Percentiles rank a stretch among this genome's conserved stretches.
Evolutionary conservation across 2,888 invertebrate genomes (phyloP).

Genomic region (Eupithecia exiguata): DNA sequence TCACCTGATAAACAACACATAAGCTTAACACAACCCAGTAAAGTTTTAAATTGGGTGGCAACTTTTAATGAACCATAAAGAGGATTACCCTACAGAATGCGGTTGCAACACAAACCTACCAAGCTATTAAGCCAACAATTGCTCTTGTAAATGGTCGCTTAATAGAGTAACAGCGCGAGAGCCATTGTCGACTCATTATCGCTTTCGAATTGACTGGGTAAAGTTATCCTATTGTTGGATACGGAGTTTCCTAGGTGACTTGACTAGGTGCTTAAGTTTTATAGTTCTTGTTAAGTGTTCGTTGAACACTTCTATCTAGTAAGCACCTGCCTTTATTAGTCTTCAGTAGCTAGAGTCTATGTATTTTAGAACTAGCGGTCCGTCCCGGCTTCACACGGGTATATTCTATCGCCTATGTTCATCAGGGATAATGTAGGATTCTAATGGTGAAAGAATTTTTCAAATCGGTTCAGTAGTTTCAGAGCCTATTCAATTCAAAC

Average conservation of each 20-base stretch:
- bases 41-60: slow-evolving; percentile 5
- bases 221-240: slow-evolving; percentile 21
- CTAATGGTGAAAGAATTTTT: too few relatives aligned
- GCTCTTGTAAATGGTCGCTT: slow-evolving; percentile 45
- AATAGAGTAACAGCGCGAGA: slow-evolving; percentile 46
- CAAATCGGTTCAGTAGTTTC: too few relatives aligned
- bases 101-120: slow-evolving; percentile 41
- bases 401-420: too few relatives aligned
- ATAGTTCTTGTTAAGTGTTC: slow-evolving; percentile 30
- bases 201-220: slow-evolving; percentile 45
- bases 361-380: too few relatives aligned
- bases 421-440: too few relatives aligned
- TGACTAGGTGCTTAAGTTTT: slow-evolving; percentile 28
- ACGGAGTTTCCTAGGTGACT: slow-evolving; percentile 15
- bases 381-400: too few relatives aligned
- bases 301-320: slow-evolving; percentile 19
- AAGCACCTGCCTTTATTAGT: neutral
- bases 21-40: neutral
- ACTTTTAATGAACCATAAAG: slow-evolving; percentile 18
- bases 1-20: too few relatives aligned
- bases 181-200: slow-evolving; percentile 50
- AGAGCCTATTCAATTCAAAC: too few relatives aligned
- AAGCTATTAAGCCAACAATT: slow-evolving; percentile 44
- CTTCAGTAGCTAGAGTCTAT: too few relatives aligned
- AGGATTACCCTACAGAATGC: slow-evolving; percentile 41